Conservation (phyloP, 2,113 vertebrate genomes). For the Argyrosomus japonicus region DNA sequence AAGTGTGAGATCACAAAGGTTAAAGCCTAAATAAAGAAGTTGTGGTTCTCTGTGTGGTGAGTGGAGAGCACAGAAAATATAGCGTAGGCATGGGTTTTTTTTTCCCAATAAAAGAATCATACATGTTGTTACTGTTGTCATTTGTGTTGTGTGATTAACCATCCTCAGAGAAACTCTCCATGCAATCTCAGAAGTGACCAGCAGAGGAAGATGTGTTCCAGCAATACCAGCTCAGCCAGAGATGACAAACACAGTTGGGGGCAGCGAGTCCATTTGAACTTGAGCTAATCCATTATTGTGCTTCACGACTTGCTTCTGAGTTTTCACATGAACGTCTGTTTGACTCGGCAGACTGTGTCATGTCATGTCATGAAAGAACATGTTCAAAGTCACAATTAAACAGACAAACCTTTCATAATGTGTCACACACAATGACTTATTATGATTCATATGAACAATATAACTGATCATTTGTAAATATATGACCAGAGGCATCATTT, state of each 20-base stretch:
- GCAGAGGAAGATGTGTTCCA: constrained; percentile 54
- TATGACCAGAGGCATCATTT: not conserved
- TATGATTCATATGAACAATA: not conserved
- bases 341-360: not conserved
- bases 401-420: not conserved
- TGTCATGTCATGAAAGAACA: not conserved
- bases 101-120: too few species aligned
- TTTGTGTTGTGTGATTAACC: not conserved
- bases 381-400: not conserved
- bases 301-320: not conserved
- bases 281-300: not conserved
- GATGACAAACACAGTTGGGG: not conserved
- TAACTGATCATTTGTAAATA: not conserved
- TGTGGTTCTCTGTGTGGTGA: too few species aligned
- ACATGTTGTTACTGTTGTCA: too few species aligned
- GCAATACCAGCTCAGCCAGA: not conserved
- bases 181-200: constrained; percentile 45
- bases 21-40: not conserved
- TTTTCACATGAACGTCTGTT: not conserved
- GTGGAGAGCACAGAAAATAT: too few species aligned
- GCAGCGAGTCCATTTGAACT: not conserved
- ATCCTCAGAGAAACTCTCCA: not conserved
- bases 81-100: too few species aligned
- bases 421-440: not conserved
- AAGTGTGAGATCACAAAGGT: not conserved